Evolutionary conservation across 35 echinoderm and acorn worm species (phyloP).

Genomic region (Heliocidaris erythrogramma): DNA sequence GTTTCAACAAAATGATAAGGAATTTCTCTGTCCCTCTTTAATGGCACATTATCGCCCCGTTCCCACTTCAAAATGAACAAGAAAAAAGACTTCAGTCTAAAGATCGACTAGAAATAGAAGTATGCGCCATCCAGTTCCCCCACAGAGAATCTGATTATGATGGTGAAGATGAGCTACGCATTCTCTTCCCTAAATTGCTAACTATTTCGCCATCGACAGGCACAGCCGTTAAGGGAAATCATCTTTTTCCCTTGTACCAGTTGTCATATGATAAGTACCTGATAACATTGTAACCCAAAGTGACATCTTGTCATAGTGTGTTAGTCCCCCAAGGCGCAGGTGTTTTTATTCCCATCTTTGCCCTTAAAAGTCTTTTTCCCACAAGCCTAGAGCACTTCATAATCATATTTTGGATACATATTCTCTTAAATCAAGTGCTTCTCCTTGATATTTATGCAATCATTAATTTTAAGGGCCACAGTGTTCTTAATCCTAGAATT

Average conservation of each 20-base stretch:
- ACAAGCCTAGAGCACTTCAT: background rate
- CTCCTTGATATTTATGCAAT: background rate
- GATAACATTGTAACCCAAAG: background rate
- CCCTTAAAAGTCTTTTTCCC: background rate
- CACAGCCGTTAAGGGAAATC: background rate
- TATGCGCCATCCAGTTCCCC: background rate
- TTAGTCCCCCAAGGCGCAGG: background rate
- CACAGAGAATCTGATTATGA: background rate
- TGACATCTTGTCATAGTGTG: background rate
- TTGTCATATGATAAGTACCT: background rate
- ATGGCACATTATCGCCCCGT: background rate
- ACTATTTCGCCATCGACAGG: background rate
- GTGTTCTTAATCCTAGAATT: background rate
- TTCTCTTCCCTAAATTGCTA: background rate
- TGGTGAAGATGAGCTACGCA: background rate
- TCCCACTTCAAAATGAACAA: background rate
- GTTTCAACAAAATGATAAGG: background rate
- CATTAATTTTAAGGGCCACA: background rate
- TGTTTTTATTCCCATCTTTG: background rate
- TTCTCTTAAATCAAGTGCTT: background rate
- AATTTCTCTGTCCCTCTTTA: background rate
- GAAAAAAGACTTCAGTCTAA: background rate
- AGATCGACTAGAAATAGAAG: background rate
- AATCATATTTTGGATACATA: background rate
- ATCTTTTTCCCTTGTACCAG: background rate